phyloP scores from a whole-genome alignment of 2,888 invertebrate species.

The Lysandra coridon region DNA sequence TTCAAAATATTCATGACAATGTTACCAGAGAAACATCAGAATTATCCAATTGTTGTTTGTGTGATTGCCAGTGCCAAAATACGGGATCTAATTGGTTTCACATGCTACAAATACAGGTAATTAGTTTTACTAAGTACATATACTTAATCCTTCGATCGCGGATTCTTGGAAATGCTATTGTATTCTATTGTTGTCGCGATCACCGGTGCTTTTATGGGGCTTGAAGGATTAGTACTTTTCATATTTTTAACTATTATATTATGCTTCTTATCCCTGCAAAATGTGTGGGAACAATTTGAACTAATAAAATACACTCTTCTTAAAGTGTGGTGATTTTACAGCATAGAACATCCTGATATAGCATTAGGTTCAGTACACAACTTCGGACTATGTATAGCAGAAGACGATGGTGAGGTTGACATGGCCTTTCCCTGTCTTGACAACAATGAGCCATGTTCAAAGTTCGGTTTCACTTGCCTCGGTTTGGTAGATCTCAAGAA shows the following conservation, averaged over 20 bases:
- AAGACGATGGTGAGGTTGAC: slow-evolving; percentile 97
- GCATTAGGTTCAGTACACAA: slow-evolving; percentile 82
- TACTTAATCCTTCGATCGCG: no score
- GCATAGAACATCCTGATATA: slow-evolving; percentile 83
- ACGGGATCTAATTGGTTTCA: slow-evolving; percentile 94
- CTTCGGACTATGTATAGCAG: slow-evolving; percentile 95
- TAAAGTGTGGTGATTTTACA: slow-evolving; percentile 49
- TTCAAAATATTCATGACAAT: slow-evolving; percentile 95
- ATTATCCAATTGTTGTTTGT: slow-evolving; percentile 90
- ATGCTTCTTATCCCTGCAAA: not conserved
- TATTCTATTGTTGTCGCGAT: no score
- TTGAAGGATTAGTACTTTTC: no score
- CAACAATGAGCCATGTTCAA: slow-evolving; percentile 92
- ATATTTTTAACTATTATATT: no score
- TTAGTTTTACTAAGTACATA: not conserved
- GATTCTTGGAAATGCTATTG: no score
- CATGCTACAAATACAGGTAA: slow-evolving; percentile 91
- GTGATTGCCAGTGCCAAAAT: slow-evolving; percentile 93
- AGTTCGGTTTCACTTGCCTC: slow-evolving; percentile 94
- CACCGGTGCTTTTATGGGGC: no score
- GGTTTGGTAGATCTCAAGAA: slow-evolving; percentile 90
- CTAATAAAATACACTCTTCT: no score
- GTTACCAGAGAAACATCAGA: slow-evolving; percentile 88
- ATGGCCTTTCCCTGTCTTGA: slow-evolving; percentile 96
- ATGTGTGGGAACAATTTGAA: not conserved